phyloP scores from a whole-genome alignment of 1,140 invertebrate species.

The Proctacanthus coquilletti region DNA sequence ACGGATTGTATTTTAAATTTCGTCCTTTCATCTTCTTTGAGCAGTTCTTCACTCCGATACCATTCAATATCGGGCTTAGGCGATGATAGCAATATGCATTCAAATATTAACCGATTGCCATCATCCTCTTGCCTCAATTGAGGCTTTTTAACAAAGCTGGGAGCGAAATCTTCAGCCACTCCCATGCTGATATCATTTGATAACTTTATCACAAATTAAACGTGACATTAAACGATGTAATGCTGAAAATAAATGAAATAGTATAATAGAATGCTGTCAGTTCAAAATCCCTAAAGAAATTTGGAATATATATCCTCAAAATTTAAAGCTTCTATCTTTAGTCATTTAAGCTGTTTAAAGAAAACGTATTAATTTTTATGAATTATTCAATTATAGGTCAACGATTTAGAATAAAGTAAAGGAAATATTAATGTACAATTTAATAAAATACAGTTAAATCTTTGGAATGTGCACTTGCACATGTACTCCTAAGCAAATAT shows the following conservation, averaged over 20 bases:
- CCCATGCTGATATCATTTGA: constrained; percentile 14
- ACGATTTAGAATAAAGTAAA: too few species aligned
- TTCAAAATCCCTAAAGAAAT: not conserved
- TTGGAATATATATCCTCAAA: constrained; percentile 1
- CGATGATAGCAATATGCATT: constrained; percentile 75
- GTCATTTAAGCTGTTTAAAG: too few species aligned
- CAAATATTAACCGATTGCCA: constrained; percentile 87
- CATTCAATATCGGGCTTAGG: constrained; percentile 85
- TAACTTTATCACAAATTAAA: not conserved
- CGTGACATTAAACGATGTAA: not conserved
- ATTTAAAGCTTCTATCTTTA: too few species aligned
- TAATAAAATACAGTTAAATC: too few species aligned
- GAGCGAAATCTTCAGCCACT: constrained; percentile 75
- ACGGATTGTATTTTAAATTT: constrained; percentile 73
- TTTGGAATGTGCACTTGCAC: too few species aligned
- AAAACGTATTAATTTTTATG: too few species aligned
- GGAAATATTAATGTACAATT: too few species aligned
- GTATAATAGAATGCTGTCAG: not conserved
- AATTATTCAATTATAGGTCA: too few species aligned
- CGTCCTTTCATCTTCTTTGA: constrained; percentile 68
- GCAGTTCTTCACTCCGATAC: constrained; percentile 73
- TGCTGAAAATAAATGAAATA: not conserved
- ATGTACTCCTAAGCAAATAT: too few species aligned
- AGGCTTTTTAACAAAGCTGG: constrained; percentile 94
- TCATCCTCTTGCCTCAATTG: constrained; percentile 90